A percentile compares a stretch with the other conserved stretches of the same genome.
These are phyloP conservation scores for Nomada lathburiana DNA, from an alignment of 2,888 invertebrate genomes.

Conservation along the genomic window DNA sequence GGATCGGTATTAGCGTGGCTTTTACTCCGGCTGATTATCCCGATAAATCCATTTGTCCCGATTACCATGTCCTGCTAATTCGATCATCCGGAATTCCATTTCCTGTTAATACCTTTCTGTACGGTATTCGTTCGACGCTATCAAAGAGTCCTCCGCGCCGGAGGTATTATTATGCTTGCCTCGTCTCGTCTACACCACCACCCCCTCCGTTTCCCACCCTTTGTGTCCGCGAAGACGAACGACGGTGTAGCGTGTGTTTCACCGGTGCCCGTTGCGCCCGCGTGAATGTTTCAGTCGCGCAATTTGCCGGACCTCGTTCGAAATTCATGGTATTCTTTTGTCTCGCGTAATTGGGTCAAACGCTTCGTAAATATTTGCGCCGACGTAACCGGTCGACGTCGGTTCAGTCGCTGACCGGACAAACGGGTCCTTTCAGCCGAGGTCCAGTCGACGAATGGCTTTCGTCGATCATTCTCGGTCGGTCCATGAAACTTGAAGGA, in stretches of 20 bases:
- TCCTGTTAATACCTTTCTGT: constrained; percentile 53
- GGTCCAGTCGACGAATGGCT: background rate
- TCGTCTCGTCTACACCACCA: background rate
- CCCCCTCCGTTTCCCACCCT: constrained; percentile 16
- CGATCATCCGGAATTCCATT: constrained; percentile 59
- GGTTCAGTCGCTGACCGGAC: constrained; percentile 39
- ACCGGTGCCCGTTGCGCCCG: constrained; percentile 2
- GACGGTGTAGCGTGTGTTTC: background rate
- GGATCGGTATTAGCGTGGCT: constrained; percentile 41
- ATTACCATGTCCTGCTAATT: constrained; percentile 61
- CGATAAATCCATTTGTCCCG: constrained; percentile 62
- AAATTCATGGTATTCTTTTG: constrained; percentile 75
- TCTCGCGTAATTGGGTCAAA: constrained; percentile 77
- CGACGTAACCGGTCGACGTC: constrained; percentile 51
- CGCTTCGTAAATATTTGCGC: constrained; percentile 78
- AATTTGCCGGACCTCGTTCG: constrained; percentile 61
- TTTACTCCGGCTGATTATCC: constrained; percentile 52
- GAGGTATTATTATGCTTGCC: constrained; percentile 35
- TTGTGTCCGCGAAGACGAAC: constrained; percentile 26
- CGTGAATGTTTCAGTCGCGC: constrained; percentile 66
- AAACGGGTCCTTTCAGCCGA: constrained; percentile 17
- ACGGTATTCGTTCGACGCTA: constrained; percentile 44
- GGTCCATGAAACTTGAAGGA: constrained; percentile 19
- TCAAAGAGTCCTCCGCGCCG: constrained; percentile 41
- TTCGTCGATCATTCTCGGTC: constrained; percentile 27